phyloP scores from a whole-genome alignment of 2,888 invertebrate species.

The Ganaspis brasiliensis region DNA sequence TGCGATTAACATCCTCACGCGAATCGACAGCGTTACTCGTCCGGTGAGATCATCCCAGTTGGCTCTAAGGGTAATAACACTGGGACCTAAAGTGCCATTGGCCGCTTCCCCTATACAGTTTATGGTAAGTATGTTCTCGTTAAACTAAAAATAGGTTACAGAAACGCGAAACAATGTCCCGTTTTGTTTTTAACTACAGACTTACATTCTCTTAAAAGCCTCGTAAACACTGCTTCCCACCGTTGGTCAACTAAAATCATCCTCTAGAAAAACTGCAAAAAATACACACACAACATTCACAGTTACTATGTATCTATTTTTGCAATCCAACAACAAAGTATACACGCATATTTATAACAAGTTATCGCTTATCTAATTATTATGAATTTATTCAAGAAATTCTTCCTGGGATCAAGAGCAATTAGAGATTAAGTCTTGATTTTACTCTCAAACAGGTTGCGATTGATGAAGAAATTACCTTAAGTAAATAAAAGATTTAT shows the following conservation, averaged over 20 bases:
- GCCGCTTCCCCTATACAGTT: background rate
- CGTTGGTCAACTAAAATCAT: background rate
- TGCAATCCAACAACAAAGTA: no score
- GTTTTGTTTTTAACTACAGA: background rate
- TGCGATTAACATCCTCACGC: slow-evolving; percentile 65
- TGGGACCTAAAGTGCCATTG: slow-evolving; percentile 19
- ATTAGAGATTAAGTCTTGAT: background rate
- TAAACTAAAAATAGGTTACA: slow-evolving; percentile 22
- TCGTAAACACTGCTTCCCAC: background rate
- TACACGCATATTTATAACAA: no score
- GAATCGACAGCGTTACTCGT: slow-evolving; percentile 54
- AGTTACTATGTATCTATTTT: no score
- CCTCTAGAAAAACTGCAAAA: background rate
- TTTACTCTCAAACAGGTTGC: background rate
- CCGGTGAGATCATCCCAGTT: slow-evolving; percentile 43
- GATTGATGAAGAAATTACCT: slow-evolving; percentile 13
- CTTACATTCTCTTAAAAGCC: background rate
- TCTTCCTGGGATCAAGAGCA: background rate
- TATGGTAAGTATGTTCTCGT: slow-evolving; percentile 8
- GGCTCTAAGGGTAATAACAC: slow-evolving; percentile 37
- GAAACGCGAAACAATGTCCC: slow-evolving; percentile 4
- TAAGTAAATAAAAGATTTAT: slow-evolving; percentile 22
- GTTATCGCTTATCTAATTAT: background rate
- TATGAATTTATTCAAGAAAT: background rate
- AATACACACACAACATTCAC: background rate